A percentile compares a stretch with the other conserved stretches of the same genome.
phyloP scores from a whole-genome alignment of 2,113 vertebrate genomes.

The Corapipo altera region DNA sequence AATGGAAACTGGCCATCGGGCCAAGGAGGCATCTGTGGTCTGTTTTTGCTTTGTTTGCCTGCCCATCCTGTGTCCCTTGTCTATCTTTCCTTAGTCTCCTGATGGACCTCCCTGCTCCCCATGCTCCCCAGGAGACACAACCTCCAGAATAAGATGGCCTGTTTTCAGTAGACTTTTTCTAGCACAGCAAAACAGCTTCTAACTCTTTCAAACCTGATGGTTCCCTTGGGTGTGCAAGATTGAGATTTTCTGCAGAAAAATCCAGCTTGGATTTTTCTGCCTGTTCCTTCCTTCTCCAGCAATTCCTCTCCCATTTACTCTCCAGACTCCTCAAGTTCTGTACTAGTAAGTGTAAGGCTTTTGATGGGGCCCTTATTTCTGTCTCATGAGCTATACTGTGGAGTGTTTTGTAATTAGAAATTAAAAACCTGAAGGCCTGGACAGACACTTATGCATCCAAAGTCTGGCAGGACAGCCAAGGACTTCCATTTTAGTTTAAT shows the following conservation, averaged over 20 bases:
- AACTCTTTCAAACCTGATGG: neutral
- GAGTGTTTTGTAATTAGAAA: neutral
- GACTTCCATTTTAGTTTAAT: neutral
- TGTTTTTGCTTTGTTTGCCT: constrained; percentile 7
- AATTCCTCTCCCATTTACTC: neutral
- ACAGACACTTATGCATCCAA: neutral
- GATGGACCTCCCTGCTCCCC: neutral
- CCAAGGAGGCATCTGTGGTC: neutral
- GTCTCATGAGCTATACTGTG: neutral
- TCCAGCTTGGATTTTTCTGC: neutral
- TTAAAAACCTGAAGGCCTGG: neutral
- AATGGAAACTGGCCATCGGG: neutral
- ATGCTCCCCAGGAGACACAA: neutral
- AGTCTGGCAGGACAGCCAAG: neutral
- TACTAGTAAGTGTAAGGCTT: neutral
- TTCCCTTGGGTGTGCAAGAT: neutral
- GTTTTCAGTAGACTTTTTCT: neutral
- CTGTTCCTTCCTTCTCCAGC: neutral
- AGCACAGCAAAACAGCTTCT: neutral
- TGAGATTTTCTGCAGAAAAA: neutral
- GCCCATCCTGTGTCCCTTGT: neutral
- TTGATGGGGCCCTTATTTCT: neutral
- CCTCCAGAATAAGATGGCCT: neutral
- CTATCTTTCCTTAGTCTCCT: neutral
- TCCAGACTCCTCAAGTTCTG: neutral